These are phyloP conservation scores for Leptodirus hochenwartii DNA, from an alignment of 2,888 invertebrate species.

Conservation along the genomic window DNA sequence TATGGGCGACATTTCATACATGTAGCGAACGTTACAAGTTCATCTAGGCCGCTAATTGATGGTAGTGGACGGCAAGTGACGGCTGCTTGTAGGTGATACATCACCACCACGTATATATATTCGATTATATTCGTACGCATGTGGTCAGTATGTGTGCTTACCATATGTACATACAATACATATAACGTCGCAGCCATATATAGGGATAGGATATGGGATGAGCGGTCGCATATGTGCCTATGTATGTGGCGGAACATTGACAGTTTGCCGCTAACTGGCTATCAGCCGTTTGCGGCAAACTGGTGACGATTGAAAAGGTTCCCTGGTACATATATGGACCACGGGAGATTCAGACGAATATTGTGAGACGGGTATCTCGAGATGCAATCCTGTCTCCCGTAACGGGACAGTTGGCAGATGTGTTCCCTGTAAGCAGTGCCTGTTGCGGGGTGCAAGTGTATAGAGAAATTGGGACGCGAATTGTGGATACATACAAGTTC, in stretches of 20 bases:
- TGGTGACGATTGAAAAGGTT: too few relatives aligned
- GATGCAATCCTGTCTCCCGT: too few relatives aligned
- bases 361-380: too few relatives aligned
- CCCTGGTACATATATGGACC: too few relatives aligned
- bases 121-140: slow-evolving; percentile 11
- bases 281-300: too few relatives aligned
- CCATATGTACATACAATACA: slow-evolving; percentile 2
- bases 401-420: too few relatives aligned
- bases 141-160: slow-evolving; percentile 4
- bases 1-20: slow-evolving; percentile 26
- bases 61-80: slow-evolving; percentile 21
- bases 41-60: slow-evolving; percentile 30
- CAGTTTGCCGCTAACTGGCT: slow-evolving; percentile 2
- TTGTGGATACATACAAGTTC: background rate
- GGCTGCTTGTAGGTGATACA: slow-evolving; percentile 19
- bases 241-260: slow-evolving; percentile 13
- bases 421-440: too few relatives aligned
- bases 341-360: too few relatives aligned
- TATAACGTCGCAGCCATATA: background rate
- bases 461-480: slow-evolving; percentile 3
- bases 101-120: slow-evolving; percentile 17
- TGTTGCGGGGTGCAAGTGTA: slow-evolving; percentile 3
- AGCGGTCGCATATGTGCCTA: slow-evolving; percentile 19
- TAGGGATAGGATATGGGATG: background rate
- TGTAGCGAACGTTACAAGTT: slow-evolving; percentile 29